Percentiles rank a stretch among this genome's conserved stretches.
Evolutionary conservation across 2,113 vertebrate species (phyloP).

Genomic region (Aldabrachelys gigantea): DNA sequence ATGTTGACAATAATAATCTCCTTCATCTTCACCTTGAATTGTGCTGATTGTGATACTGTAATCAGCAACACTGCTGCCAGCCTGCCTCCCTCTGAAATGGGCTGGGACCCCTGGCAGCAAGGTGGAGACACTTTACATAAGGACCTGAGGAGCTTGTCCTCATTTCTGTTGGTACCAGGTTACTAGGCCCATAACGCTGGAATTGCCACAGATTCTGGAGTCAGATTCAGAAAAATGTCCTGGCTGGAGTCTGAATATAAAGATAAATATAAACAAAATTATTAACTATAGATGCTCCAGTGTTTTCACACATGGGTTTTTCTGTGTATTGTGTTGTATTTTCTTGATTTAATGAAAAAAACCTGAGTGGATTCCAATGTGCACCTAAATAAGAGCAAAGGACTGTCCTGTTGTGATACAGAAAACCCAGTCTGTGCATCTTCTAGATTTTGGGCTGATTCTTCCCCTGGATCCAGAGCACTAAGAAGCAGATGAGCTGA

Average conservation of each 20-base stretch:
- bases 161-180: conserved; percentile 64
- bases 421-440: too few species aligned
- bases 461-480: too few species aligned
- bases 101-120: background rate
- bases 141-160: conserved; percentile 47
- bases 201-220: conserved; percentile 14
- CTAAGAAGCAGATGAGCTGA: too few species aligned
- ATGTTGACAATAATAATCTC: background rate
- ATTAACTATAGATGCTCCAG: too few species aligned
- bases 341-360: too few species aligned
- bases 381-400: too few species aligned
- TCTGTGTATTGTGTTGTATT: too few species aligned
- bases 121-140: background rate
- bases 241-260: background rate
- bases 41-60: background rate
- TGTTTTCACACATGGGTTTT: too few species aligned
- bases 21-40: background rate
- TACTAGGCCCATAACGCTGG: background rate
- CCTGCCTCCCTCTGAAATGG: background rate
- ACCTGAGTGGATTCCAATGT: too few species aligned
- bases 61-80: background rate
- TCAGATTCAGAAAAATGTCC: conserved; percentile 69
- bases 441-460: too few species aligned
- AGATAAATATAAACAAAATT: too few species aligned
- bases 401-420: too few species aligned